Conservation (phyloP, 2,797 vertebrate species). For the Macrochelys suwanniensis region DNA sequence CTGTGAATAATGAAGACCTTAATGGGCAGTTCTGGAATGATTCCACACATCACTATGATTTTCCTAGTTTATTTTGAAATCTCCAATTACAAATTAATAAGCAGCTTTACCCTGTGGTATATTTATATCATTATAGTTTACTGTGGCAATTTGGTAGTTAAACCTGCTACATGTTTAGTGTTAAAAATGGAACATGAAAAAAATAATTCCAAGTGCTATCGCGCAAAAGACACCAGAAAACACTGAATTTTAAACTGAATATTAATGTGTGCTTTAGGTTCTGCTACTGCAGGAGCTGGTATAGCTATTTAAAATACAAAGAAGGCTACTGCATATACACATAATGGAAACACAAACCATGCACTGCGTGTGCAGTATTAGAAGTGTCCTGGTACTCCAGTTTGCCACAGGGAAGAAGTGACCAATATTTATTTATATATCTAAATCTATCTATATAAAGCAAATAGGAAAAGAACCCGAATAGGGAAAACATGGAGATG, state of each 20-base stretch:
- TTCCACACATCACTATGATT: background rate
- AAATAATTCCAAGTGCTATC: background rate
- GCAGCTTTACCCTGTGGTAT: background rate
- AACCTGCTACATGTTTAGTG: background rate
- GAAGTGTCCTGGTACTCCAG: background rate
- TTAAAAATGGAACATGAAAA: constrained; percentile 1
- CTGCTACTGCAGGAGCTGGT: background rate
- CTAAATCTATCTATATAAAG: background rate
- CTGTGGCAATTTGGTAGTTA: background rate
- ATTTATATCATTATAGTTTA: background rate
- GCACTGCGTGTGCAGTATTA: background rate
- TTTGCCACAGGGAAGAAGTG: background rate
- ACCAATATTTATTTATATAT: background rate
- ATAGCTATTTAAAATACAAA: background rate
- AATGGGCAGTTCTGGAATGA: background rate
- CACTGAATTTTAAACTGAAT: background rate
- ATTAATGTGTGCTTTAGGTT: background rate
- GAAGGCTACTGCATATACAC: background rate
- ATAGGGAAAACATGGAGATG: background rate
- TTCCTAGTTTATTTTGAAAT: background rate
- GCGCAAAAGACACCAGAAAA: background rate
- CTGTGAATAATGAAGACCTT: background rate
- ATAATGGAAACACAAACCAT: background rate
- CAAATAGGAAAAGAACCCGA: background rate
- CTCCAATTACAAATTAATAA: background rate